Conservation (phyloP, 2,888 invertebrate species). For the Rhodophaea formosa region DNA sequence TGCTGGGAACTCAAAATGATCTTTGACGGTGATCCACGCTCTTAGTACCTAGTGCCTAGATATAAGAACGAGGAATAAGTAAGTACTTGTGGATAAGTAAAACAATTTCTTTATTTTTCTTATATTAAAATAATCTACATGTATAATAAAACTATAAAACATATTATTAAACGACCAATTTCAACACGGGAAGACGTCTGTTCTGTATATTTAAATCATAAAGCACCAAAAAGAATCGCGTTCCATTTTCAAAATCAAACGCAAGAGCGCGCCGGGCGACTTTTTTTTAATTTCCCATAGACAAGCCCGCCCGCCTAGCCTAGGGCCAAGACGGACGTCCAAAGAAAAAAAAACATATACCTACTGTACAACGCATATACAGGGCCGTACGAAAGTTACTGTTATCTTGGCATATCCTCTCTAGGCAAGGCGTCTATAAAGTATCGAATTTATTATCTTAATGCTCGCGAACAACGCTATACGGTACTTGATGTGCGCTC, state of each 20-base stretch:
- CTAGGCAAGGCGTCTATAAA: conserved; percentile 77
- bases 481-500: conserved; percentile 69
- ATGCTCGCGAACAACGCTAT: conserved; percentile 53
- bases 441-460: conserved; percentile 68
- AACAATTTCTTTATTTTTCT: too few relatives aligned
- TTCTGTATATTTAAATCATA: conserved; percentile 2
- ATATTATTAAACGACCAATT: background rate
- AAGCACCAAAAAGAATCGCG: conserved; percentile 5
- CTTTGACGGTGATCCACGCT: too few relatives aligned
- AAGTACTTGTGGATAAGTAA: too few relatives aligned
- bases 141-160: background rate
- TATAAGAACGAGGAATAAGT: too few relatives aligned
- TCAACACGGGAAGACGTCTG: too few relatives aligned
- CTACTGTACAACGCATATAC: conserved; percentile 60
- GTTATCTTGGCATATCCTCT: conserved; percentile 83
- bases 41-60: too few relatives aligned
- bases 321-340: conserved; percentile 59
- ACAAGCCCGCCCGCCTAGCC: conserved; percentile 40
- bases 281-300: conserved; percentile 54
- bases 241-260: conserved; percentile 37
- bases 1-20: too few relatives aligned
- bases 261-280: conserved; percentile 26
- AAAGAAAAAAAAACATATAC: conserved; percentile 60
- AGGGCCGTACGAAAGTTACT: conserved; percentile 80
- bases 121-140: too few relatives aligned